Evolutionary conservation across 2,113 vertebrate genomes (phyloP).

Genomic region (Antigone vipio): DNA sequence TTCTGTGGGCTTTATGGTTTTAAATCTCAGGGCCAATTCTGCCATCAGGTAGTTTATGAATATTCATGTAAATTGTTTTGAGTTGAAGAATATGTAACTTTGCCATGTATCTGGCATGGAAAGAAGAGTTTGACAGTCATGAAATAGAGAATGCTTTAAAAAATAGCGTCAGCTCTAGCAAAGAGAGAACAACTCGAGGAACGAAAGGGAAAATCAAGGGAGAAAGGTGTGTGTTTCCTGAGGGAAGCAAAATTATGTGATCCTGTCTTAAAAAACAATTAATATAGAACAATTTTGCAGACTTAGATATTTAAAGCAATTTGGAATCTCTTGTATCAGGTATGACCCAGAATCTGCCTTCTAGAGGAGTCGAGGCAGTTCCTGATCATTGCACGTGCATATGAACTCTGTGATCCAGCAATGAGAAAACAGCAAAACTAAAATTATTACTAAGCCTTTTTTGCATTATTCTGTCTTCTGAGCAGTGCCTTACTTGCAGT

Average conservation of each 20-base stretch:
- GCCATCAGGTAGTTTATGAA: constrained; percentile 52
- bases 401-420: not conserved
- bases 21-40: constrained; percentile 46
- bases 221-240: not conserved
- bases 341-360: not conserved
- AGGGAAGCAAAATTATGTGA: not conserved
- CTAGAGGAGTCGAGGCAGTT: not conserved
- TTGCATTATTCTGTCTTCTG: not conserved
- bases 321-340: not conserved
- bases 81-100: constrained; percentile 28
- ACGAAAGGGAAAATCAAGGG: not conserved
- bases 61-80: constrained; percentile 45
- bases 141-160: constrained; percentile 10
- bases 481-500: not conserved
- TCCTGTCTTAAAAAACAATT: not conserved
- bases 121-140: constrained; percentile 39
- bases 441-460: not conserved
- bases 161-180: not conserved
- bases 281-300: not conserved
- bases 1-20: constrained; percentile 27
- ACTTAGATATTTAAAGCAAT: not conserved
- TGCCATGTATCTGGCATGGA: constrained; percentile 25
- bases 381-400: not conserved
- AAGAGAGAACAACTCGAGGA: not conserved
- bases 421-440: not conserved